A percentile compares a stretch with the other conserved stretches of the same genome.
phyloP scores from a whole-genome alignment of 2,113 vertebrate species.

The Oriolus oriolus region DNA sequence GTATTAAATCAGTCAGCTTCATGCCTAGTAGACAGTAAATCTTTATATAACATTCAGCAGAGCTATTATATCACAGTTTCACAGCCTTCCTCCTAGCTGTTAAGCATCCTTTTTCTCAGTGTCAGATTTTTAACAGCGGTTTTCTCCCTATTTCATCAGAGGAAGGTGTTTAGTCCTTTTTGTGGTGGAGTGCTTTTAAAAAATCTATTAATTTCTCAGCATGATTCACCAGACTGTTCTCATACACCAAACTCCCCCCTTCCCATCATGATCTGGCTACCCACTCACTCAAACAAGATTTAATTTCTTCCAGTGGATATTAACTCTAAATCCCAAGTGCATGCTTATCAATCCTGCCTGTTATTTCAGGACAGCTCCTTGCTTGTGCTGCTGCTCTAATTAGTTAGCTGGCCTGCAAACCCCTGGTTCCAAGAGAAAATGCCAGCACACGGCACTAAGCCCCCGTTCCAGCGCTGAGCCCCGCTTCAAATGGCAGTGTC shows the following conservation, averaged over 20 bases:
- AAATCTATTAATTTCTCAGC: constrained; percentile 7
- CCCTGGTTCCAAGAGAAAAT: not conserved
- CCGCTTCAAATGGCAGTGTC: not conserved
- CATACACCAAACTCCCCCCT: not conserved
- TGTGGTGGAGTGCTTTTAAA: not conserved
- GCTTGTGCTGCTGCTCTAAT: not conserved
- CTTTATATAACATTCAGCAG: constrained; percentile 6
- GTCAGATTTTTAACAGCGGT: not conserved
- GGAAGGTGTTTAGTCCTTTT: not conserved
- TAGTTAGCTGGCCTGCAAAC: not conserved
- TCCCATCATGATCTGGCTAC: not conserved
- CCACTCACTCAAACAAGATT: not conserved
- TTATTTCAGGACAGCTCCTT: not conserved
- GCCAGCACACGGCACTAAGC: not conserved
- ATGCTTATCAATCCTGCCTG: not conserved
- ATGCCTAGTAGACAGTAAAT: not conserved
- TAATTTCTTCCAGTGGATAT: constrained; percentile 32
- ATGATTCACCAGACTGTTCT: not conserved
- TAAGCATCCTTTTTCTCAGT: not conserved
- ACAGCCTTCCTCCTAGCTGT: not conserved
- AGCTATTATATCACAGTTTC: constrained; percentile 14
- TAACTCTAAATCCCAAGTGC: not conserved
- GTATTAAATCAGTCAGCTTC: not conserved
- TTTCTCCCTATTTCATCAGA: not conserved
- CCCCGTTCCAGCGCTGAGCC: not conserved